These are phyloP conservation scores for Cheilosia vulpina DNA, from an alignment of 2,888 invertebrate species.

Conservation along the genomic window DNA sequence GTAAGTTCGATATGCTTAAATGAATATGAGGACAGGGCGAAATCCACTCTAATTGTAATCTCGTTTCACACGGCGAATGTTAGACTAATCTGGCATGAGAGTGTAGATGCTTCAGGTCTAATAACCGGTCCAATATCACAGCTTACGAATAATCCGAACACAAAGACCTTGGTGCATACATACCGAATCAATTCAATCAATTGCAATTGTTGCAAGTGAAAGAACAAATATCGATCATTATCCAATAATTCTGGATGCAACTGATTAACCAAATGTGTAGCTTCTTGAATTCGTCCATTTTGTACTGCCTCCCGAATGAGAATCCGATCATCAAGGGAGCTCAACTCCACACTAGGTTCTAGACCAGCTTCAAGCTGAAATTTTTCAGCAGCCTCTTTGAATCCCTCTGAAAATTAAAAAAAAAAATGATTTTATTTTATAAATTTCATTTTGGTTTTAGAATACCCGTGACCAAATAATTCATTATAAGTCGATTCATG, in stretches of 20 bases:
- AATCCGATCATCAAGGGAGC: slow-evolving; percentile 95
- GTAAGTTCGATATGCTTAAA: too few relatives aligned
- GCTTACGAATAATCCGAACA: neutral
- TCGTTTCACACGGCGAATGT: too few relatives aligned
- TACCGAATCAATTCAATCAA: slow-evolving; percentile 83
- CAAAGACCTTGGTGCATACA: neutral
- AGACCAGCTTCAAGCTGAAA: slow-evolving; percentile 97
- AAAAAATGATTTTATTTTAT: neutral
- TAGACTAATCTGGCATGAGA: too few relatives aligned
- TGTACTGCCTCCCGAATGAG: slow-evolving; percentile 97
- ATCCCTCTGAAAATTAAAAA: slow-evolving; percentile 88
- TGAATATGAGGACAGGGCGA: too few relatives aligned
- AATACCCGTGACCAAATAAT: slow-evolving; percentile 97
- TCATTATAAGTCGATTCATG: slow-evolving; percentile 99
- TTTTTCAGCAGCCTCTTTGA: slow-evolving; percentile 98
- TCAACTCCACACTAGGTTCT: slow-evolving; percentile 90
- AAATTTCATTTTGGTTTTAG: neutral
- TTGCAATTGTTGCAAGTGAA: slow-evolving; percentile 90
- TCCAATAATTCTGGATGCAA: slow-evolving; percentile 97
- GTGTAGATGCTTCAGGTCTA: too few relatives aligned
- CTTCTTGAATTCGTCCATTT: slow-evolving; percentile 95
- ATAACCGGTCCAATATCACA: neutral
- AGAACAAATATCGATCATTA: slow-evolving; percentile 97
- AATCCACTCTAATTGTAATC: too few relatives aligned
- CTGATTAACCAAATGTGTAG: slow-evolving; percentile 96